These are phyloP conservation scores for Diorhabda carinulata DNA, from an alignment of 1,140 invertebrate genomes.

Conservation along the genomic window DNA sequence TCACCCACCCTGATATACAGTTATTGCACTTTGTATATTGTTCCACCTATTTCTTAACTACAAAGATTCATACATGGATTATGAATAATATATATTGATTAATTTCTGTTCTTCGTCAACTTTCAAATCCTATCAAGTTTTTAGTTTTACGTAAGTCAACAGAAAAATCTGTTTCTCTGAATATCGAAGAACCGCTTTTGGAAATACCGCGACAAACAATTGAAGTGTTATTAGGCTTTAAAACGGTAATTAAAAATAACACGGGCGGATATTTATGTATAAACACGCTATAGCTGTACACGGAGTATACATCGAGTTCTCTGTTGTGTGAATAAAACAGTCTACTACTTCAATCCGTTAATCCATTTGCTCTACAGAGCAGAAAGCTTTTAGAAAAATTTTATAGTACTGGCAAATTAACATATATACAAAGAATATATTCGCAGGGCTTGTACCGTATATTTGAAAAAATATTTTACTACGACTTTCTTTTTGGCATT, in stretches of 20 bases:
- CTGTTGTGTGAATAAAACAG: background rate
- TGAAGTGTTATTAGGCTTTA: background rate
- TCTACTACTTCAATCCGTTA: conserved; percentile 19
- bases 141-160: too few species aligned
- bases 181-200: too few species aligned
- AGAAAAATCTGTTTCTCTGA: too few species aligned
- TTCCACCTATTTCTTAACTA: too few species aligned
- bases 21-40: too few species aligned
- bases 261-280: background rate
- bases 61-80: too few species aligned
- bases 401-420: background rate
- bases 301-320: background rate
- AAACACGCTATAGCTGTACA: background rate
- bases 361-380: conserved; percentile 26
- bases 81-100: too few species aligned
- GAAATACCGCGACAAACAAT: background rate
- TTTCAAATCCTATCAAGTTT: too few species aligned
- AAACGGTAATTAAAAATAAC: conserved; percentile 1
- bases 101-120: too few species aligned
- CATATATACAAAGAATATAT: background rate
- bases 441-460: background rate
- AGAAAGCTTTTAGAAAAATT: conserved; percentile 20
- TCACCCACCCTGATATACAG: too few species aligned
- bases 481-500: too few species aligned
- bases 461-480: too few species aligned